These are phyloP conservation scores for Penaeus japonicus DNA, from an alignment of 1,140 invertebrate species.

Conservation along the genomic window DNA sequence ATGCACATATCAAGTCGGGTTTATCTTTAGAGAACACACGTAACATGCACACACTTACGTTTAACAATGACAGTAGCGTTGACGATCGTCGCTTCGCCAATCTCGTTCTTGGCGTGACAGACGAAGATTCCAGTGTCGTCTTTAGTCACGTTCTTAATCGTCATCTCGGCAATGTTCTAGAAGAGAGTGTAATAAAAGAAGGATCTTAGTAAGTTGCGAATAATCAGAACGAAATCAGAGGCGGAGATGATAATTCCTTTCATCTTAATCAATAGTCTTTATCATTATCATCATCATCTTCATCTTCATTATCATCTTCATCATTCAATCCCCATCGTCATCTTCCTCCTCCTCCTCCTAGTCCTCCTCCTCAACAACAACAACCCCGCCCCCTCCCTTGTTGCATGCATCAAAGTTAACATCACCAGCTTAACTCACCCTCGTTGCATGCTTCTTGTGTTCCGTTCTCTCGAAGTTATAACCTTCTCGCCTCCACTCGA, in stretches of 20 bases:
- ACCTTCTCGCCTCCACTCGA: conserved; percentile 83
- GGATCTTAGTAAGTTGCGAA: neutral
- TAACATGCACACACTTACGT: conserved; percentile 71
- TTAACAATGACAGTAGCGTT: conserved; percentile 77
- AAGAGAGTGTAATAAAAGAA: neutral
- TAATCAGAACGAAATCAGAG: no score
- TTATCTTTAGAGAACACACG: neutral
- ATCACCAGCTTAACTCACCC: conserved; percentile 67
- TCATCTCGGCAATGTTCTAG: conserved; percentile 45
- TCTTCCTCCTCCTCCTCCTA: neutral
- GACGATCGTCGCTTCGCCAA: conserved; percentile 76
- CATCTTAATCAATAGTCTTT: neutral
- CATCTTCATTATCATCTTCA: no score
- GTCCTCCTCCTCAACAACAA: no score
- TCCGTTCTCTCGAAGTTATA: conserved; percentile 66
- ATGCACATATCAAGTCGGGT: neutral
- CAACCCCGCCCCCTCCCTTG: no score
- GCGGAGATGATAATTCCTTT: no score
- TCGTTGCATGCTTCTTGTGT: conserved; percentile 69
- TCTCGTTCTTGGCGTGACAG: conserved; percentile 91
- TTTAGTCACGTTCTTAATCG: conserved; percentile 78
- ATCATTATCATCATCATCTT: no score
- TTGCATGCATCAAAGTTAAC: no score
- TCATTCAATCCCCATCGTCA: no score
- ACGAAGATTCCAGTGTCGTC: conserved; percentile 89